A percentile compares a stretch with the other conserved stretches of the same genome.
Conservation (phyloP, 2,113 vertebrate species). For the Hystrix brachyura region DNA sequence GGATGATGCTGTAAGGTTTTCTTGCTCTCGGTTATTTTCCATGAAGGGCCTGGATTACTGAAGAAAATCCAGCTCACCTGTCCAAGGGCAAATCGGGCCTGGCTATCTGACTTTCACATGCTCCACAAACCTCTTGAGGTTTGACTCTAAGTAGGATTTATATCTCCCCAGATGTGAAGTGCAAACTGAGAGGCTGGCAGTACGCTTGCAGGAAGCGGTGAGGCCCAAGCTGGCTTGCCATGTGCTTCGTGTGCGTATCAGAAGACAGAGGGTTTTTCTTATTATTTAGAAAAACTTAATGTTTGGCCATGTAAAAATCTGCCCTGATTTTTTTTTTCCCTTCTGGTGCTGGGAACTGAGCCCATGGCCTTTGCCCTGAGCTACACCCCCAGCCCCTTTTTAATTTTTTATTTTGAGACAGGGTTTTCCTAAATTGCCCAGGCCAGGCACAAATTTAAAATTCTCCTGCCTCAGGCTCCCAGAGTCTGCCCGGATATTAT, state of each 20-base stretch:
- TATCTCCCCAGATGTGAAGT: constrained; percentile 57
- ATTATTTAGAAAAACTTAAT: neutral
- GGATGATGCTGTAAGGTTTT: neutral
- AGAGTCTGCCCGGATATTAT: neutral
- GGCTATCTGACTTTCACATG: neutral
- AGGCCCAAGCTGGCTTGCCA: neutral
- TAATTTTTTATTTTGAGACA: neutral
- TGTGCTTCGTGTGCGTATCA: constrained; percentile 31
- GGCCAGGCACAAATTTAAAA: neutral
- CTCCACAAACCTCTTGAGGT: neutral
- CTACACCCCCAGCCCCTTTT: neutral
- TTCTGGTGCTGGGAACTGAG: neutral
- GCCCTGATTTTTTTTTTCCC: neutral
- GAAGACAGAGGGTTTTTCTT: neutral
- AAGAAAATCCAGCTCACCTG: constrained; percentile 24
- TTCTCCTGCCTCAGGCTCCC: neutral
- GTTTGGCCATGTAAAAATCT: neutral
- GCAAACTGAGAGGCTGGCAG: neutral
- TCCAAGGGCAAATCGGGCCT: constrained; percentile 26
- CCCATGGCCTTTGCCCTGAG: neutral
- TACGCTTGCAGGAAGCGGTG: neutral
- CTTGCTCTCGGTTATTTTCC: neutral
- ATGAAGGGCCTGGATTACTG: constrained; percentile 38
- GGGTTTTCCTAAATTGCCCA: neutral
- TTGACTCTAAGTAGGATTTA: constrained; percentile 75